A percentile compares a stretch with the other conserved stretches of the same genome.
phyloP scores from a whole-genome alignment of 2,888 invertebrate genomes.

The Rhagonycha lutea region DNA sequence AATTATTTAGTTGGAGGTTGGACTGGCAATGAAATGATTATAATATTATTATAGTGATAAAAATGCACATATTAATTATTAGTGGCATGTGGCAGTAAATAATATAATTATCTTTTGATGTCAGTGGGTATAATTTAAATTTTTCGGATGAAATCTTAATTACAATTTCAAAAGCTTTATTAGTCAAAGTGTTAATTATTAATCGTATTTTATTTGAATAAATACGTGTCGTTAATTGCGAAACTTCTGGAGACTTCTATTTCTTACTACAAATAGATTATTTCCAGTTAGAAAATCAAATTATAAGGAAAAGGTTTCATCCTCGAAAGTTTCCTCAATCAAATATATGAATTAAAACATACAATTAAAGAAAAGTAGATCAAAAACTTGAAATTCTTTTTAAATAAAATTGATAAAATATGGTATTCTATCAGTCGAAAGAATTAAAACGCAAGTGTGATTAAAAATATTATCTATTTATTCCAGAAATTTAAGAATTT shows the following conservation, averaged over 20 bases:
- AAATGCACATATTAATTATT: too few species aligned
- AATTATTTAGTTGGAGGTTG: too few species aligned
- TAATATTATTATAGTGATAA: too few species aligned
- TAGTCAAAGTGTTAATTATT: not conserved
- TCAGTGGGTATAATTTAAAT: not conserved
- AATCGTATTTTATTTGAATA: not conserved
- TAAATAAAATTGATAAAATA: not conserved
- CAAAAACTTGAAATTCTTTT: not conserved
- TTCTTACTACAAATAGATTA: not conserved
- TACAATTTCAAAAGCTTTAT: not conserved
- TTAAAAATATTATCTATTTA: too few species aligned
- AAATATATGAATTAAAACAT: not conserved
- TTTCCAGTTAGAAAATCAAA: not conserved
- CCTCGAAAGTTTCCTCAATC: not conserved
- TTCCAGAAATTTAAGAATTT: too few species aligned
- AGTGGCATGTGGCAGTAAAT: too few species aligned
- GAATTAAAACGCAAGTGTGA: too few species aligned
- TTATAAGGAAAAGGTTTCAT: not conserved
- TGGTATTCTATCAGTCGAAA: too few species aligned
- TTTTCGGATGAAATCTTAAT: not conserved
- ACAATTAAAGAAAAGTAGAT: not conserved
- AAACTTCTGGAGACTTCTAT: not conserved
- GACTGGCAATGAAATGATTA: too few species aligned
- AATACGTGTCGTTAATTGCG: not conserved
- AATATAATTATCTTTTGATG: not conserved